phyloP scores from a whole-genome alignment of 2,113 vertebrate genomes.

The Pituophis catenifer region DNA sequence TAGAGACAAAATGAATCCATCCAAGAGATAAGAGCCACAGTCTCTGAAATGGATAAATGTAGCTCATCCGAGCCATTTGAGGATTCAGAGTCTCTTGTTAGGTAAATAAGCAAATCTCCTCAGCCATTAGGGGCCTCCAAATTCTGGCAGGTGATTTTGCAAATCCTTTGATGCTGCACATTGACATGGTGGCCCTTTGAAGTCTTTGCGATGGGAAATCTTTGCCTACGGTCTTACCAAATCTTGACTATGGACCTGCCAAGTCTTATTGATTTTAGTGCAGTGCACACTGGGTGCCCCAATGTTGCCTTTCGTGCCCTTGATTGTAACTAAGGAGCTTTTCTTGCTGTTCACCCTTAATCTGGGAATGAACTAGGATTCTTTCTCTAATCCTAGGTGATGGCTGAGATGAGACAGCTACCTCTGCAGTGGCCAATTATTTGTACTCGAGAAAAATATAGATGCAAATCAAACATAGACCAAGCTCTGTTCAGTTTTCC shows the following conservation, averaged over 20 bases:
- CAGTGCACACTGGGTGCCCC: background rate
- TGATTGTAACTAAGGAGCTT: conserved; percentile 27
- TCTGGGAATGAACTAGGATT: conserved; percentile 21
- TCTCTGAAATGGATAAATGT: background rate
- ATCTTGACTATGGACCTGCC: background rate
- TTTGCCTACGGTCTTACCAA: background rate
- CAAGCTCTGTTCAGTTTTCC: background rate
- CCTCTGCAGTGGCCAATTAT: background rate
- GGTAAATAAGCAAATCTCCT: background rate
- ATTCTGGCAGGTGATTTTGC: background rate
- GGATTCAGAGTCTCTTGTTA: background rate
- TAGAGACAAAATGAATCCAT: background rate
- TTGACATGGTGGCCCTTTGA: background rate
- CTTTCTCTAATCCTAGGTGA: conserved; percentile 15
- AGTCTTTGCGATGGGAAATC: too few relatives aligned
- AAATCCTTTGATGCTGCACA: background rate
- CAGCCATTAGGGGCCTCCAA: background rate
- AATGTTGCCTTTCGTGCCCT: background rate
- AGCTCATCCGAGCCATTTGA: background rate
- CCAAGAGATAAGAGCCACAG: background rate
- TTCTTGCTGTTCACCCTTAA: conserved; percentile 5
- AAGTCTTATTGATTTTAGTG: background rate
- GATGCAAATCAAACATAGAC: background rate
- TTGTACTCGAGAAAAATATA: background rate
- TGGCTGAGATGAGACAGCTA: background rate